Evolutionary conservation across 2,113 vertebrate genomes (phyloP).

Genomic region (Manacus vitellinus): DNA sequence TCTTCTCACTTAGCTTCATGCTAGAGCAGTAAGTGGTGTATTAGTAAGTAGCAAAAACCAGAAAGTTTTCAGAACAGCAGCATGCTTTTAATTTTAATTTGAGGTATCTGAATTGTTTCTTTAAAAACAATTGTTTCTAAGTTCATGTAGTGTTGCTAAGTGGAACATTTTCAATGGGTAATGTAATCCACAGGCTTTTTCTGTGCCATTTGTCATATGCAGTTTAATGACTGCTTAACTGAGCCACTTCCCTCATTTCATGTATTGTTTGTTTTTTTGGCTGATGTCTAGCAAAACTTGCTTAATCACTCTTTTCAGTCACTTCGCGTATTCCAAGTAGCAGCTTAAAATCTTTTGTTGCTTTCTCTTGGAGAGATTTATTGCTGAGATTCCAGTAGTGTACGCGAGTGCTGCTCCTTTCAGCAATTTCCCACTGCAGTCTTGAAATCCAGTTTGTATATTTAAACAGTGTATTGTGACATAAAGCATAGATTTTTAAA

Average conservation of each 20-base stretch:
- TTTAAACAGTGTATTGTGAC: conserved; percentile 9
- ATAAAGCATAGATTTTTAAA: conserved; percentile 19
- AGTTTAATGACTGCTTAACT: conserved; percentile 48
- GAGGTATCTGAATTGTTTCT: conserved; percentile 43
- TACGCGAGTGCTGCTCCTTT: conserved; percentile 50
- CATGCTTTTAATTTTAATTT: conserved; percentile 59
- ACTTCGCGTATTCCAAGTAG: background rate
- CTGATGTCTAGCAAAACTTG: conserved; percentile 61
- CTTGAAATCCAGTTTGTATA: conserved; percentile 55
- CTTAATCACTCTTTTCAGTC: conserved; percentile 29
- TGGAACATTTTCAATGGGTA: conserved; percentile 51
- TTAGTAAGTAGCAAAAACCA: conserved; percentile 45
- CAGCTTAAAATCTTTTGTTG: conserved; percentile 42
- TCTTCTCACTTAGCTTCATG: conserved; percentile 69
- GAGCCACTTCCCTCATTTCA: conserved; percentile 51
- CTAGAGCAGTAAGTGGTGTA: conserved; percentile 57
- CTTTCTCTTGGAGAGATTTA: conserved; percentile 53
- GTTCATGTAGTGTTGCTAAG: conserved; percentile 57
- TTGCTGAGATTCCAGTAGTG: conserved; percentile 47
- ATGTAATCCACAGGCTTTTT: conserved; percentile 50
- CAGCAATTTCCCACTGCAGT: conserved; percentile 50
- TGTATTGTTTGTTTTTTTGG: conserved; percentile 67
- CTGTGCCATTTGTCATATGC: conserved; percentile 48
- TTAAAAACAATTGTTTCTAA: conserved; percentile 47
- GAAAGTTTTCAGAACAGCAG: conserved; percentile 62